Evolutionary conservation across 2,888 invertebrate species (phyloP), one percentile per base, ranked within the genome.

Genomic region (Pachliopta kotzebuea): DNA sequence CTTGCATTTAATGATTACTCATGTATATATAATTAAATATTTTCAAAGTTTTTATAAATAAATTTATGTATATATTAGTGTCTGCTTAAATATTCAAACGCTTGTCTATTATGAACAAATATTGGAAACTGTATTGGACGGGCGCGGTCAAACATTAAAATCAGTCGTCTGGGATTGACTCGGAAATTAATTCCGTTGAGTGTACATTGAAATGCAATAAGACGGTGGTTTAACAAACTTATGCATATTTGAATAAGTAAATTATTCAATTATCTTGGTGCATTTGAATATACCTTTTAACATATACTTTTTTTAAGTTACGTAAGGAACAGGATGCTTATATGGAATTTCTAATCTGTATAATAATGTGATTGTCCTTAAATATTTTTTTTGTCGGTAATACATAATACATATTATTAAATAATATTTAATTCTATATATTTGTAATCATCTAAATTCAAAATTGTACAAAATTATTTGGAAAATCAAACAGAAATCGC

Each of bases 101-200:
- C 42, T 60, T 65, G 57, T 61, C 53, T 61, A 61, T 26, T 26
- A 45, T 49, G 8, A 21, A 50, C 18, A 56, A 57, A 50, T 21
- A 56, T 56, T 56, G 23, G 17, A 54, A 42, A 66, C 53, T 59
- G 24, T 56, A 57, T 78, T 75, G 75, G 73, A 74, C 72, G 75
- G 73, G 75, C 74, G 74, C 74, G 74, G 72, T 70, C 77, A 73
- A 80, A 80, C 79, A 78, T 76, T 76, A 77, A 81, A 83, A 81
- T 78, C 81, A 78, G 74, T 74, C 77, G 85, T 85, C 86, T 86
- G 85, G 80, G 82, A 80, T 73, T 73, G 78, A 77, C 78, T 79
- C 70, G 70, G 78, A 79, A 84, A 88, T 88, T 88, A 88, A 87
- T 87, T 85, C 85, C 80, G 77, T 84, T 80, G 81, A 77, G 76